Base-by-base conservation (phyloP, 2,113 vertebrate genomes). In the Microcebus ravelobensis region DNA sequence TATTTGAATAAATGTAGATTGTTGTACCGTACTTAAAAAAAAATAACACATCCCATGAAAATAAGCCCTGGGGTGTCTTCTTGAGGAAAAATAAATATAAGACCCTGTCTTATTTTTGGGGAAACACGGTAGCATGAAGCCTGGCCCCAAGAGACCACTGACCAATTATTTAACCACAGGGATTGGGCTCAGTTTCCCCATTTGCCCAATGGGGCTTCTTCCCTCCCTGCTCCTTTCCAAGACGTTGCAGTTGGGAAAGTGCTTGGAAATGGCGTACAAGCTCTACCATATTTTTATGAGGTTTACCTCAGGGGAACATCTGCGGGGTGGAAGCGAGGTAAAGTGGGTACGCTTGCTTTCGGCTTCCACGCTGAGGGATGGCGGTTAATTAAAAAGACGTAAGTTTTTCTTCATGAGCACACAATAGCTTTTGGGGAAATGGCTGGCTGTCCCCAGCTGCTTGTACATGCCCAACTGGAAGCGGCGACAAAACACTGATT, bases 391-490 rank as follows among this genome's bases (percentile, higher is more conserved):
- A 90, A 55, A 87, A 87, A 83, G 91, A 81, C 63, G 86, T 68
- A 70, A 86, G 74, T 90, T 95, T 97, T 95, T 90, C 89, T 97
- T 94, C 68, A 57, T 83, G 89, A 94, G 79, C 73, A 63, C 79
- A 96, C 97, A 95, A 93, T 95, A 91, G 92, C 84, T 34, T 94
- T 93, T 39, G 77, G 85, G 82, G 89, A 97, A 95, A 87, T n/a
- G 77, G 95, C 95, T 98, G 96, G 94, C 87, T 83, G 55, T 97
- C 93, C 70, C 87, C 96, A 97, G 97, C 93, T 97, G 97, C 95
- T n/a, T 81, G 83, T 74, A 80, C 83, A 94, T 76, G 89, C 36
- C 90, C 96, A 48, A 93, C 86, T 87, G 93, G 97, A 98, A 98
- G 94, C 79, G 0, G 65, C n/a, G 97, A 97, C 96, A 97, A 96